phyloP scores from a whole-genome alignment of 2,888 invertebrate species.

The Drosophila antonietae region DNA sequence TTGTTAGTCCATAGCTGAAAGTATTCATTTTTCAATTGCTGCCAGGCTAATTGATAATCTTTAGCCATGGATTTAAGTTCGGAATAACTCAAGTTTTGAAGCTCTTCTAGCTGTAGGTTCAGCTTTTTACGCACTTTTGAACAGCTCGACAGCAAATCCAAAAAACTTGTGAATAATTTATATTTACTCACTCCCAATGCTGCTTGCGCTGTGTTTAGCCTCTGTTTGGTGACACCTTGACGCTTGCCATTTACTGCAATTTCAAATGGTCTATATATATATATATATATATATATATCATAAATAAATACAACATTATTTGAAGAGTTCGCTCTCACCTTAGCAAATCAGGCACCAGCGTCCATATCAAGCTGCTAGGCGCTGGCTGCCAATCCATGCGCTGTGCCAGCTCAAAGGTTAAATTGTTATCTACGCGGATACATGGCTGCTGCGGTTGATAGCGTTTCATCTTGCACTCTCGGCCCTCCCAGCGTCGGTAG shows the following conservation, averaged over 20 bases:
- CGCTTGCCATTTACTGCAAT: slow-evolving; percentile 91
- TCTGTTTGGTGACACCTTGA: slow-evolving; percentile 91
- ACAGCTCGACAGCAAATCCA: slow-evolving; percentile 83
- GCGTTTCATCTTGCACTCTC: slow-evolving; percentile 33
- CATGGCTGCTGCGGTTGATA: slow-evolving; percentile 71
- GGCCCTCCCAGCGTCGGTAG: slow-evolving; percentile 82
- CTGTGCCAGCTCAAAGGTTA: slow-evolving; percentile 85
- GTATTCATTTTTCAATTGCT: slow-evolving; percentile 84
- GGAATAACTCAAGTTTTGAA: slow-evolving; percentile 59
- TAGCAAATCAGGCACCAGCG: slow-evolving; percentile 84
- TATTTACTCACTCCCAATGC: slow-evolving; percentile 87
- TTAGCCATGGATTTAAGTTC: slow-evolving; percentile 67
- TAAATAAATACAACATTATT: no score
- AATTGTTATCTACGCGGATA: slow-evolving; percentile 55
- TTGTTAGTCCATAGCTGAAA: slow-evolving; percentile 87
- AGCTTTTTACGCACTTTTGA: slow-evolving; percentile 57
- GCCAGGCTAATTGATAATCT: slow-evolving; percentile 85
- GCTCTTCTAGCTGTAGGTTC: slow-evolving; percentile 17
- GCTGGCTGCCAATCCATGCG: slow-evolving; percentile 85
- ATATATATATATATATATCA: slow-evolving; percentile 86
- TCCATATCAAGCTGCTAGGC: slow-evolving; percentile 88
- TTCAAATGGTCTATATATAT: slow-evolving; percentile 87
- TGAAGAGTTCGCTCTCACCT: slow-evolving; percentile 41
- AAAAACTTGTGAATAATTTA: slow-evolving; percentile 85
- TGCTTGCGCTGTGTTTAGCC: slow-evolving; percentile 82